These are phyloP conservation scores for Oreotrochilus melanogaster DNA, from an alignment of 2,113 vertebrate species.

Conservation along the genomic window DNA sequence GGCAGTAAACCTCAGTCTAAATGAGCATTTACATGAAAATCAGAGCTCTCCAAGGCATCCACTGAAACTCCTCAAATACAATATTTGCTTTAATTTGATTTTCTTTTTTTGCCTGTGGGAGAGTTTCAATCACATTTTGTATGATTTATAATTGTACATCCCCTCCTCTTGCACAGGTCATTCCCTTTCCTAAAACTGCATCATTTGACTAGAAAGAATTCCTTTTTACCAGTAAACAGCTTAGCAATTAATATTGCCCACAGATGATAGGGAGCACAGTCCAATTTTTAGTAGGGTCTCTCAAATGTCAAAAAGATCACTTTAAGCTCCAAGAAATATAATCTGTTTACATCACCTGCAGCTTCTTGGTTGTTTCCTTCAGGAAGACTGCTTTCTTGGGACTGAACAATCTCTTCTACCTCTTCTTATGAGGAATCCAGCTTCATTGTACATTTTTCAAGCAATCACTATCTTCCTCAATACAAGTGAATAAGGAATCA, in stretches of 20 bases:
- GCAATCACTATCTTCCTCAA: not conserved
- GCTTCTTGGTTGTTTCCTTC: not conserved
- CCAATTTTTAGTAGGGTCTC: constrained; percentile 27
- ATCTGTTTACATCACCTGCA: constrained; percentile 24
- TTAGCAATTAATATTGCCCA: not conserved
- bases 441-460: not conserved
- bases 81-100: constrained; percentile 66
- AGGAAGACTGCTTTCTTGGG: not conserved
- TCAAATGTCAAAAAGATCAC: constrained; percentile 37
- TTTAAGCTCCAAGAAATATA: constrained; percentile 36
- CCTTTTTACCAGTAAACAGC: not conserved
- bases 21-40: constrained; percentile 64
- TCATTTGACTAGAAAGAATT: constrained; percentile 19
- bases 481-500: not conserved
- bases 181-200: constrained; percentile 43
- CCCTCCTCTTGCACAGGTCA: constrained; percentile 30
- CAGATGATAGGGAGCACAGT: not conserved
- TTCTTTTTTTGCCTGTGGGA: constrained; percentile 27
- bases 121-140: constrained; percentile 21
- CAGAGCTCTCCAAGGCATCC: constrained; percentile 60
- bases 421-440: not conserved
- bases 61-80: constrained; percentile 47
- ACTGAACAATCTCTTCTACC: not conserved
- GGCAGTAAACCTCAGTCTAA: constrained; percentile 57
- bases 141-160: not conserved